Evolutionary conservation across 2,888 invertebrate species (phyloP).

Genomic region (Himalopsyche tibetana): DNA sequence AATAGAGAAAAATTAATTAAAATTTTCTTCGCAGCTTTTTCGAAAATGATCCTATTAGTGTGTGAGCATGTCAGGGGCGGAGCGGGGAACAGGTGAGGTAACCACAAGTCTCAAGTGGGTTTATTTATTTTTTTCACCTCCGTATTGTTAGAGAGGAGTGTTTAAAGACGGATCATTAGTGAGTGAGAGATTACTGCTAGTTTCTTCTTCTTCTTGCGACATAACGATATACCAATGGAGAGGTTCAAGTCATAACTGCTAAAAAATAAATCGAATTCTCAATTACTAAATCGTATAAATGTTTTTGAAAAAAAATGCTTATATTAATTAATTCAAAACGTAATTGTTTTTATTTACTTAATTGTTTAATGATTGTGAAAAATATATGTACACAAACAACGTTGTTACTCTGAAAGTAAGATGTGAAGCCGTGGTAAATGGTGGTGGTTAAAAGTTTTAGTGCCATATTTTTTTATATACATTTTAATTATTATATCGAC

Average conservation of each 20-base stretch:
- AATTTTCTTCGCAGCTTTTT: neutral
- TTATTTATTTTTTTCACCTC: slow-evolving; percentile 14
- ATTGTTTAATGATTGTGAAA: no score
- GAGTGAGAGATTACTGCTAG: slow-evolving; percentile 18
- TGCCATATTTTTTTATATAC: no score
- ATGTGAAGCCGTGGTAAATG: no score
- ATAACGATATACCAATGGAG: slow-evolving; percentile 2
- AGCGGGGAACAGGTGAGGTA: neutral
- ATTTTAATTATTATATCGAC: no score
- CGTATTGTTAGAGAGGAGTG: slow-evolving; percentile 3
- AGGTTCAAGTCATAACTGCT: neutral
- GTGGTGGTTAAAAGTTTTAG: no score
- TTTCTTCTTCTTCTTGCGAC: neutral
- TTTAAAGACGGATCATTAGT: slow-evolving; percentile 26
- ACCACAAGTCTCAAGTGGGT: slow-evolving; percentile 18
- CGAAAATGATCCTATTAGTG: neutral
- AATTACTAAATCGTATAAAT: no score
- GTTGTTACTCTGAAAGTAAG: no score
- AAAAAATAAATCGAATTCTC: no score
- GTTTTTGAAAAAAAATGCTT: no score
- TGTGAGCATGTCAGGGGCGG: neutral
- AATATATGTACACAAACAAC: no score
- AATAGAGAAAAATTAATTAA: neutral
- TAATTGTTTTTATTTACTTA: no score
- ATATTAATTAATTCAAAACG: no score